These are phyloP conservation scores for Trogon surrucura DNA, from an alignment of 2,113 vertebrate genomes.

Conservation along the genomic window DNA sequence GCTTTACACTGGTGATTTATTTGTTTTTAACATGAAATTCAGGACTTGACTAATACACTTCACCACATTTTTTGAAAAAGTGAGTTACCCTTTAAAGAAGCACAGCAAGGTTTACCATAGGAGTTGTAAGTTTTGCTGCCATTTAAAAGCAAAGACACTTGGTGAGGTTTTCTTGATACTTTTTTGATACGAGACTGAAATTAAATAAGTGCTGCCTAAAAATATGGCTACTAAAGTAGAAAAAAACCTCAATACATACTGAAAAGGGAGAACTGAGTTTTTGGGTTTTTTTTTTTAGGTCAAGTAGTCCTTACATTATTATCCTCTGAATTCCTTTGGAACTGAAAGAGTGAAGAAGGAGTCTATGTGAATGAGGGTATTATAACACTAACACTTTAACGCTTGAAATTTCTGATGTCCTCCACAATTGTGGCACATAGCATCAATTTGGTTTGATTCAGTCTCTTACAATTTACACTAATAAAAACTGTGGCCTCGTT, in stretches of 20 bases:
- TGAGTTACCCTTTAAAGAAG: not conserved
- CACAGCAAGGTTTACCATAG: not conserved
- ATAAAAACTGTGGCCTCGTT: not conserved
- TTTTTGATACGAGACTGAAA: not conserved
- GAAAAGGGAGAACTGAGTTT: not conserved
- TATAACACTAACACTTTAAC: not conserved
- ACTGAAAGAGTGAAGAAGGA: not conserved
- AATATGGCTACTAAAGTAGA: not conserved
- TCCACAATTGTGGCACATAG: not conserved
- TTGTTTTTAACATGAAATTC: slow-evolving; percentile 1
- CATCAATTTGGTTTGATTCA: not conserved
- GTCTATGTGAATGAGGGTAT: not conserved
- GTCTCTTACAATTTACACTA: not conserved
- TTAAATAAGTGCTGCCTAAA: not conserved
- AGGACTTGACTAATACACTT: not conserved
- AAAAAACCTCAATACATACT: not conserved
- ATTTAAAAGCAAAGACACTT: not conserved
- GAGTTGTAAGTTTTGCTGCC: not conserved
- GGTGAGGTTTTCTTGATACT: not conserved
- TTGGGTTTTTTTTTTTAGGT: not conserved
- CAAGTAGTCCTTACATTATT: not conserved
- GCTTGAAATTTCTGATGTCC: not conserved
- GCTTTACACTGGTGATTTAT: slow-evolving; percentile 17
- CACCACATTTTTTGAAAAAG: not conserved
- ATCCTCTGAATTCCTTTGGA: not conserved